Base-by-base conservation (phyloP, 2,113 vertebrate species). In the Porphyrio hochstetteri region DNA sequence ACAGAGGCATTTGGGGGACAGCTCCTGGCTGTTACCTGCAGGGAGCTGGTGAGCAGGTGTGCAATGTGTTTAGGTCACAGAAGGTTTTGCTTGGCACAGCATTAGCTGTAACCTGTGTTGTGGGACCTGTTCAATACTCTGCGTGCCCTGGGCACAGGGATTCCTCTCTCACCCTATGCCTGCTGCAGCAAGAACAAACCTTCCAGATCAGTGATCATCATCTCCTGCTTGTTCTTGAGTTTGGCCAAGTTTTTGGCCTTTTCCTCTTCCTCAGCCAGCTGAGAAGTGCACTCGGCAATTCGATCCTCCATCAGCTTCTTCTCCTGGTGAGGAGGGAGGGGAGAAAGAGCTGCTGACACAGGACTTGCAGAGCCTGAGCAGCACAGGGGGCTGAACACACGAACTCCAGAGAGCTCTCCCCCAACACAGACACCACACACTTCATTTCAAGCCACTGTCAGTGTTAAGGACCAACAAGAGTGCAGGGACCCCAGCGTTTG, bases 141-240 rank as follows among this genome's bases (percentile, higher is more conserved):
- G 17, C 20, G 63, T 27, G 10, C 56, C 18, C 60, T 50, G 72
- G 31, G 53, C 1, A 21, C 29, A 77, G 38, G 59, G 61, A 38
- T 57, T 93, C 56, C 68, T 65, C 76, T 72, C 64, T 11, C 17
- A 33, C 12, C 23, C 53, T 12, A 55, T 52, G 14, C 1, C 35
- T 68, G 42, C n/a, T 28, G 9, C 23, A 68, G 27, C 13, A 68
- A 69, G 36, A 53, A 90, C 96, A 97, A 86, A 99, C 99, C 99
- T 98, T 99, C 99, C 89, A 99, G 97, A 92, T 99, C 99, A 0
- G 98, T 98, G 98, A 99, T 99, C 99, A 99, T 99, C 98, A 99
- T 98, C 97, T 99, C 99, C 95, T 99, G 99, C 97, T 99, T 99
- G 97, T 99, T 99, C 97, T 99, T 99, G 79, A 99, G 97, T 90